Conservation (phyloP, 1,140 invertebrate genomes). For the Leptinotarsa defecta region DNA sequence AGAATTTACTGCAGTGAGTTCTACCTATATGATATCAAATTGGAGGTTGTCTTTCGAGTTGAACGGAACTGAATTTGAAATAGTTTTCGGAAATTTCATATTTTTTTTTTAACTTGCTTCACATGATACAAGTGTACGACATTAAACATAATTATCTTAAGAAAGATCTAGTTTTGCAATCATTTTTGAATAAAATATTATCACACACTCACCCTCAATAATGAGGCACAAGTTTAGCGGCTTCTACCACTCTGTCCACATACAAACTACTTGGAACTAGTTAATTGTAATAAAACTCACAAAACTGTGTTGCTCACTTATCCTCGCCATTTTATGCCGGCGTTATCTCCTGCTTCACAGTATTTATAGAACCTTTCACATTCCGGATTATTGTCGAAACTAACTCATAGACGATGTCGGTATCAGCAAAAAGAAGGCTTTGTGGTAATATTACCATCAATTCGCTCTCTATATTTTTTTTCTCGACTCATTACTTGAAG, state of each 20-base stretch:
- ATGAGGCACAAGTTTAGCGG: constrained; percentile 1
- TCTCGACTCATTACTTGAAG: neutral
- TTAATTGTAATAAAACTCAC: neutral
- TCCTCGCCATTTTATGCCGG: neutral
- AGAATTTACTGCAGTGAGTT: too few species aligned
- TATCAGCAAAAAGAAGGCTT: neutral
- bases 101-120: too few species aligned
- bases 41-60: too few species aligned
- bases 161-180: too few species aligned
- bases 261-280: constrained; percentile 2
- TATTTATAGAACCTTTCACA: neutral
- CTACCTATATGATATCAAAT: too few species aligned
- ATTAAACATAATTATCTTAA: too few species aligned
- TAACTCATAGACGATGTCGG: neutral
- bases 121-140: too few species aligned
- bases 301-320: neutral
- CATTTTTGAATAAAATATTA: too few species aligned
- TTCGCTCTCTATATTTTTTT: neutral
- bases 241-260: constrained; percentile 21
- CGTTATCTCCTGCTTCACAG: neutral
- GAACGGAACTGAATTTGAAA: too few species aligned
- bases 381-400: neutral
- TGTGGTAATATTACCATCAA: neutral
- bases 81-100: too few species aligned
- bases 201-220: neutral